phyloP scores from a whole-genome alignment of 2,888 invertebrate species.

The Scaptomyza cyrtandrae region DNA sequence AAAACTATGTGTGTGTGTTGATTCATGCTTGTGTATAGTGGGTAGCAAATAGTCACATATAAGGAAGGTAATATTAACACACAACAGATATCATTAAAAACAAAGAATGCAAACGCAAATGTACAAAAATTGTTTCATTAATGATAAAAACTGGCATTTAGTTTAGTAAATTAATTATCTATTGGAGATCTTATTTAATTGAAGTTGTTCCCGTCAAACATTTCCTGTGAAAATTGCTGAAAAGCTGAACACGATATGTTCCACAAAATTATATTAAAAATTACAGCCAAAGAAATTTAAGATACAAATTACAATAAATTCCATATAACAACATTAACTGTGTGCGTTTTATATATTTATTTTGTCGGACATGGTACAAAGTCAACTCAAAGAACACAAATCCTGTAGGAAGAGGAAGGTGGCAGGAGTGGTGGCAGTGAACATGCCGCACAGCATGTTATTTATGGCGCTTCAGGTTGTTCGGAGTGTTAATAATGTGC shows the following conservation, averaged over 20 bases:
- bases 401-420: not conserved
- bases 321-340: slow-evolving; percentile 41
- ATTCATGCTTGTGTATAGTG: not conserved
- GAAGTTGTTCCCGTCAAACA: too few relatives aligned
- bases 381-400: slow-evolving; percentile 39
- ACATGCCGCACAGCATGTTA: slow-evolving; percentile 66
- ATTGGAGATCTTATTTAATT: too few relatives aligned
- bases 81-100: too few relatives aligned
- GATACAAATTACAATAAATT: slow-evolving; percentile 52
- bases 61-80: not conserved
- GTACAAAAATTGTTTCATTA: too few relatives aligned
- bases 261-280: slow-evolving; percentile 23
- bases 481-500: slow-evolving; percentile 75
- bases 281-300: slow-evolving; percentile 31
- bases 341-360: slow-evolving; percentile 29
- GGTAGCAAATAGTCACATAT: not conserved
- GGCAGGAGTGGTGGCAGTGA: slow-evolving; percentile 25
- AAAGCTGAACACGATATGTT: not conserved
- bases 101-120: too few relatives aligned
- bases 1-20: not conserved
- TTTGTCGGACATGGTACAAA: slow-evolving; percentile 38
- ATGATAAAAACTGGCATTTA: too few relatives aligned
- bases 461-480: slow-evolving; percentile 72
- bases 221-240: too few relatives aligned
- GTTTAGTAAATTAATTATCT: too few relatives aligned